Conservation (phyloP, 2,113 vertebrate genomes). For the Phodopus roborovskii region DNA sequence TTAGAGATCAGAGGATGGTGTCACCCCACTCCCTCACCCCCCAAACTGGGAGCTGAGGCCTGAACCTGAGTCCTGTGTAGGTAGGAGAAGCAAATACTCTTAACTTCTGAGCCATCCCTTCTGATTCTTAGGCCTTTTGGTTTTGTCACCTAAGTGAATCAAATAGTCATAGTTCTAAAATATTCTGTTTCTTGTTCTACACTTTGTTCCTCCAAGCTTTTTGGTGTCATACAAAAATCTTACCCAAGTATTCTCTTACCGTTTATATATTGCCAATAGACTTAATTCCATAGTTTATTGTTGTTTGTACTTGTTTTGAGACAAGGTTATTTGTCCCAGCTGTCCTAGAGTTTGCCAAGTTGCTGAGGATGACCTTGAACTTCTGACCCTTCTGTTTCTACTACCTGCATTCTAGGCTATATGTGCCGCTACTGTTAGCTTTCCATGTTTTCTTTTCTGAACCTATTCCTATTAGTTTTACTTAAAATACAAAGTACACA, state of each 20-base stretch:
- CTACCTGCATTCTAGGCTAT: neutral
- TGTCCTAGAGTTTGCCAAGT: neutral
- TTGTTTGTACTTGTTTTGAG: neutral
- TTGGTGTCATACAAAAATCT: neutral
- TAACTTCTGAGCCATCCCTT: neutral
- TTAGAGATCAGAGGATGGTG: neutral
- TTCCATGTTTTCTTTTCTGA: constrained; percentile 43
- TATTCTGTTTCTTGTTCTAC: neutral
- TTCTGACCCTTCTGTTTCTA: neutral
- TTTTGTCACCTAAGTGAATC: neutral
- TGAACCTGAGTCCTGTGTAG: neutral
- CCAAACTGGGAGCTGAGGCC: neutral
- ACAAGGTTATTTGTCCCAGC: neutral
- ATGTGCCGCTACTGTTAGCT: neutral
- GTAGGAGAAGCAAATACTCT: neutral
- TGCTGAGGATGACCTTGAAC: neutral
- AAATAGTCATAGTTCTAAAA: constrained; percentile 4
- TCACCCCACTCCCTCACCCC: too few relatives aligned
- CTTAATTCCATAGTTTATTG: constrained; percentile 12
- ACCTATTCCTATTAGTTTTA: constrained; percentile 7
- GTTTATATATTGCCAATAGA: neutral
- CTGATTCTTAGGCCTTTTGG: constrained; percentile 1
- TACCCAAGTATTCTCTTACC: constrained; percentile 22
- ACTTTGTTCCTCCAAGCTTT: neutral
- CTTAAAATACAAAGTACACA: constrained; percentile 1